A percentile compares a stretch with the other conserved stretches of the same genome.
Evolutionary conservation across 2,113 vertebrate species (phyloP).

Genomic region (Porphyrio hochstetteri): DNA sequence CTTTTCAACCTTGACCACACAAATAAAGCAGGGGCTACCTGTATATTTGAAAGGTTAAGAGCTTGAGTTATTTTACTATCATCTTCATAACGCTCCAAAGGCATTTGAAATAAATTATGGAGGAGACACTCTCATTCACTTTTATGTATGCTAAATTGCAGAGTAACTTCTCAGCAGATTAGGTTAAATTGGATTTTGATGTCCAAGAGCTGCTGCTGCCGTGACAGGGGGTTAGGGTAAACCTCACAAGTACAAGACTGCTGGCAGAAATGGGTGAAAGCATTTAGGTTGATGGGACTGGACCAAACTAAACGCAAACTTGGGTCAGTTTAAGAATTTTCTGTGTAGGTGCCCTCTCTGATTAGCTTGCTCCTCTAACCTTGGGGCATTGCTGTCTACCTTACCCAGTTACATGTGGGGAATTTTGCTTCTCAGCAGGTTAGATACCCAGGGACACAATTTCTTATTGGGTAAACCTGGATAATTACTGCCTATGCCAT

Average conservation of each 20-base stretch:
- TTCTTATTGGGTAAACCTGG: neutral
- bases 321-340: neutral
- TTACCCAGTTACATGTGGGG: accelerated
- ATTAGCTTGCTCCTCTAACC: neutral
- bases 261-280: neutral
- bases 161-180: neutral
- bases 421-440: neutral
- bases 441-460: neutral
- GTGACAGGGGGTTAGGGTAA: neutral
- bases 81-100: neutral
- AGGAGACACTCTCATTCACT: neutral
- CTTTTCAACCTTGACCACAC: neutral
- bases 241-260: neutral
- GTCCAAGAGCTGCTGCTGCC: neutral
- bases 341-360: neutral
- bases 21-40: neutral
- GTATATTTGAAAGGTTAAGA: neutral
- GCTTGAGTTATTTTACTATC: neutral
- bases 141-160: neutral
- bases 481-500: slow-evolving; percentile 1
- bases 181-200: neutral
- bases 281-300: neutral
- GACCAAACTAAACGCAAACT: neutral
- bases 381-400: neutral
- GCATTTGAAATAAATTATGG: neutral